These are phyloP conservation scores for Guaruba guarouba DNA, from an alignment of 2,113 vertebrate genomes.

Conservation along the genomic window DNA sequence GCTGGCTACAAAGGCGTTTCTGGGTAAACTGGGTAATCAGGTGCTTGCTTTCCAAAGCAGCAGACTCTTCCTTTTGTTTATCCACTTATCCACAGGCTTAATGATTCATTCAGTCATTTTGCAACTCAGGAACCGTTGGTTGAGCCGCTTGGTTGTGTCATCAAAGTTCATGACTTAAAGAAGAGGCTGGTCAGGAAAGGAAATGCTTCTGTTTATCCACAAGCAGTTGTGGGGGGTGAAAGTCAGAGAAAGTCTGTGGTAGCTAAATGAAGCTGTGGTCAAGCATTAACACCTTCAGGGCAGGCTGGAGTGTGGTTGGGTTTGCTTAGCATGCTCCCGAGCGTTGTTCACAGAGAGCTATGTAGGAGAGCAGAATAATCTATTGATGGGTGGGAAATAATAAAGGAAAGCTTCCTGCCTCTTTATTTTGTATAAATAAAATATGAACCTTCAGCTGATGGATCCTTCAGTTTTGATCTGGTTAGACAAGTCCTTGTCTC, in stretches of 20 bases:
- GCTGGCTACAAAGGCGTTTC: background rate
- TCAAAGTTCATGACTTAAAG: background rate
- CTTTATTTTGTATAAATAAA: background rate
- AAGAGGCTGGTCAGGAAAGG: background rate
- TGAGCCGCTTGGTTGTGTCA: background rate
- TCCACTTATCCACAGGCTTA: background rate
- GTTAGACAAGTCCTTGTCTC: background rate
- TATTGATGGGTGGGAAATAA: background rate
- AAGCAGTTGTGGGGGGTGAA: background rate
- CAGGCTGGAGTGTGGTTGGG: accelerated
- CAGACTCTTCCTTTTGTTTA: background rate
- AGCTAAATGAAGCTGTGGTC: background rate
- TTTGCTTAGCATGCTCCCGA: background rate
- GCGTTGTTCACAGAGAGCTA: background rate
- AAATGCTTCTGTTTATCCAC: background rate
- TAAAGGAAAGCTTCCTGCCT: background rate
- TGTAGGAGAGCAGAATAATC: background rate
- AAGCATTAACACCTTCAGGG: background rate
- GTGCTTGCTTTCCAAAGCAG: background rate
- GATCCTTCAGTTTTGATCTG: background rate
- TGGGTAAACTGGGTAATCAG: background rate
- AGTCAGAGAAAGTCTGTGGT: background rate
- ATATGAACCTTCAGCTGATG: background rate
- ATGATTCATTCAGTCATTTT: background rate
- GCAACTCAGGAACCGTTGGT: background rate